phyloP scores from a whole-genome alignment of 2,888 invertebrate genomes.

The Orthosia gothica region DNA sequence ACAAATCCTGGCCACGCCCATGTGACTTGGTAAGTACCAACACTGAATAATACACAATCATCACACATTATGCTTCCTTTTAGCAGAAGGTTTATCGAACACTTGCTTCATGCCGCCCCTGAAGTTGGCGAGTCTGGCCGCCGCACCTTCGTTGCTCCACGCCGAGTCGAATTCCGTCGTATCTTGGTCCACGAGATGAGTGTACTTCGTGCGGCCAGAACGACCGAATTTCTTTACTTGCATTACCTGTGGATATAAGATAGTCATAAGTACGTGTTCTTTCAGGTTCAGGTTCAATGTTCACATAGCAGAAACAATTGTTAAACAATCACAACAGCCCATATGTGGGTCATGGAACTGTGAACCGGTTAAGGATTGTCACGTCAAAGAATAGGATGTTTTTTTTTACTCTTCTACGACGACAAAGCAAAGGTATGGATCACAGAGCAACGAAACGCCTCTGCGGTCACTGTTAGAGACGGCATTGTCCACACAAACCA shows the following conservation, averaged over 20 bases:
- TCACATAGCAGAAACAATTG: too few relatives aligned
- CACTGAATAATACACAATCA: not conserved
- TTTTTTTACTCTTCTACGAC: not conserved
- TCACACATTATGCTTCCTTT: constrained; percentile 80
- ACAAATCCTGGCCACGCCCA: not conserved
- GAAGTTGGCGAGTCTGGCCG: constrained; percentile 91
- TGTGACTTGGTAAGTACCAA: constrained; percentile 6
- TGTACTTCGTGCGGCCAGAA: constrained; percentile 99
- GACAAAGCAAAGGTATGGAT: not conserved
- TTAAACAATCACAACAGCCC: too few relatives aligned
- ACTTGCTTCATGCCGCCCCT: constrained; percentile 98
- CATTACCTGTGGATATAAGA: constrained; percentile 94
- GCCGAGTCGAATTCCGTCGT: constrained; percentile 99
- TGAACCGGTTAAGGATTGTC: too few relatives aligned
- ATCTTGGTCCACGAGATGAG: constrained; percentile 99
- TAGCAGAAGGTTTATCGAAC: constrained; percentile 96
- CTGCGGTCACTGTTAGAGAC: too few relatives aligned
- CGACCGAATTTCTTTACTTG: constrained; percentile 99
- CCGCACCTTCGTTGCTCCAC: constrained; percentile 97
- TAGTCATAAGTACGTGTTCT: not conserved
- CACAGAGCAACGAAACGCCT: too few relatives aligned
- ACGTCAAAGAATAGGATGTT: too few relatives aligned
- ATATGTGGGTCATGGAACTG: too few relatives aligned
- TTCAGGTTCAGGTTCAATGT: too few relatives aligned
- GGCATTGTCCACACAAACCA: too few relatives aligned